Percentiles rank a stretch among this genome's conserved stretches.
These are phyloP conservation scores for Maccullochella peelii DNA, from an alignment of 2,113 vertebrate species.

Conservation along the genomic window DNA sequence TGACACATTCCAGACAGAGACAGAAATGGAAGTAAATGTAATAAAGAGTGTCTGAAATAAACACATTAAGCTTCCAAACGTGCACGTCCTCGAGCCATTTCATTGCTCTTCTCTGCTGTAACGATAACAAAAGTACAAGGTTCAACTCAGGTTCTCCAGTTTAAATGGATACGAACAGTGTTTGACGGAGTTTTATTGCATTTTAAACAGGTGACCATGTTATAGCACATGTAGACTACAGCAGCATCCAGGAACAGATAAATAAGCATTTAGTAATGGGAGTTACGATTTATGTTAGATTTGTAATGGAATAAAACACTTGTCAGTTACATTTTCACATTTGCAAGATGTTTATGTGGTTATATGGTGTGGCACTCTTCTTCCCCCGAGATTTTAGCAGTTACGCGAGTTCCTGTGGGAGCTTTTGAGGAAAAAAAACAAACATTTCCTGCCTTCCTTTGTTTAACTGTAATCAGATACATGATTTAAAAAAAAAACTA, in stretches of 20 bases:
- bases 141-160: slow-evolving; percentile 1
- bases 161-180: background rate
- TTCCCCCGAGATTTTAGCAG: slow-evolving; percentile 33
- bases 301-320: background rate
- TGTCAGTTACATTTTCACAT: slow-evolving; percentile 5
- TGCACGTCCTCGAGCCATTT: background rate
- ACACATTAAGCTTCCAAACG: background rate
- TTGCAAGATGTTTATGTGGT: background rate
- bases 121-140: background rate
- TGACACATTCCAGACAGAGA: slow-evolving; percentile 34
- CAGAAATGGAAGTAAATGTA: slow-evolving; percentile 7
- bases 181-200: slow-evolving; percentile 63
- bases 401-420: slow-evolving; percentile 62
- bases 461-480: slow-evolving; percentile 41
- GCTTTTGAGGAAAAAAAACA: slow-evolving; percentile 13
- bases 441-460: slow-evolving; percentile 60
- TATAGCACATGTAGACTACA: slow-evolving; percentile 24
- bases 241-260: slow-evolving; percentile 38
- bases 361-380: slow-evolving; percentile 1
- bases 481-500: background rate
- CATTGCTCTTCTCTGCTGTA: background rate
- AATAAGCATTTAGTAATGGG: background rate
- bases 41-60: slow-evolving; percentile 19
- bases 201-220: slow-evolving; percentile 11
- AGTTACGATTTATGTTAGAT: background rate